Evolutionary conservation across 2,113 vertebrate species (phyloP).

Genomic region (Erpornis zantholeuca): DNA sequence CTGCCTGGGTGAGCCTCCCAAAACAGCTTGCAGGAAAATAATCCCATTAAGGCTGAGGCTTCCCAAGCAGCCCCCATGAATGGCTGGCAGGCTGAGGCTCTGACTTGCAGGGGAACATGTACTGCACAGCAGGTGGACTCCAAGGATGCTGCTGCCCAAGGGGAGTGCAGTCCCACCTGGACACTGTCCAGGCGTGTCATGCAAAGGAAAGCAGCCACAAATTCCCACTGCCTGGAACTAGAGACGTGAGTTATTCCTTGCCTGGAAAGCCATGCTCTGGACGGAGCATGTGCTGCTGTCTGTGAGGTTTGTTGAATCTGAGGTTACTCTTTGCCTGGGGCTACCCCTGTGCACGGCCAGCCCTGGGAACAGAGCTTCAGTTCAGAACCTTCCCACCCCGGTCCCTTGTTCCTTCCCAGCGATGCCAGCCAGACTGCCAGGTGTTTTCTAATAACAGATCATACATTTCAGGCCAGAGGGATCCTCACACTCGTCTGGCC

Average conservation of each 20-base stretch:
- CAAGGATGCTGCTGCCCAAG: not conserved
- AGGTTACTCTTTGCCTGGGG: slow-evolving; percentile 36
- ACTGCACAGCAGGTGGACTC: not conserved
- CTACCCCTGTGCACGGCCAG: not conserved
- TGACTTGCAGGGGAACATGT: not conserved
- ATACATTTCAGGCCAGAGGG: slow-evolving; percentile 19
- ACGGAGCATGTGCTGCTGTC: not conserved
- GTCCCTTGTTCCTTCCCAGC: not conserved
- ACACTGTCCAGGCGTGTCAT: rapidly evolving
- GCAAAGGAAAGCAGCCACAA: not conserved
- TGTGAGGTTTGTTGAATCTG: not conserved
- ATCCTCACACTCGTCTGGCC: not conserved
- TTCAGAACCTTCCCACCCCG: not conserved
- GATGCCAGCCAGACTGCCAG: slow-evolving; percentile 13
- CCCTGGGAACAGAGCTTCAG: not conserved
- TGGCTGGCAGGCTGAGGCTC: not conserved
- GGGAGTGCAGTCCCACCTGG: rapidly evolving
- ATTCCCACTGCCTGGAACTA: not conserved
- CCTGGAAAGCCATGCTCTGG: not conserved
- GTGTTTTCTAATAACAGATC: slow-evolving; percentile 28
- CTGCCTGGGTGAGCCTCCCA: slow-evolving; percentile 21
- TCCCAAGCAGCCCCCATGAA: not conserved
- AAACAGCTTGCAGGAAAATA: slow-evolving; percentile 39
- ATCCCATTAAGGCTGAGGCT: not conserved
- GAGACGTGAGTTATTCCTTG: not conserved